Percentiles rank a stretch among this genome's conserved stretches.
Conservation (phyloP, 2,797 vertebrate genomes). For the Amphiprion clarkii region DNA sequence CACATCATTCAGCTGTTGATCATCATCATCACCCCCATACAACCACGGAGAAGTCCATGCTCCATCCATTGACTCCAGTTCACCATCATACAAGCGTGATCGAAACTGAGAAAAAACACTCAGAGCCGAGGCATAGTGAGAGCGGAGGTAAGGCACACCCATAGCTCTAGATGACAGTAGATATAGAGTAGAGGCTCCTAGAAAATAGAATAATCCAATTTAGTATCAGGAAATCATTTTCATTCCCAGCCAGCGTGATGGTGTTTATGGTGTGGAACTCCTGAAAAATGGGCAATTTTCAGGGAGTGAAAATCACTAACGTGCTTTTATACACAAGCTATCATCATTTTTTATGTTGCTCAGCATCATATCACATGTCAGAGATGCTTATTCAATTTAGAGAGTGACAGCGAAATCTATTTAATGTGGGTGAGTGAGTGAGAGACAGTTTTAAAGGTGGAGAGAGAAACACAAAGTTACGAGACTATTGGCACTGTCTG, state of each 20-base stretch:
- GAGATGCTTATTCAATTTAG: constrained; percentile 54
- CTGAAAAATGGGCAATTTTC: constrained; percentile 49
- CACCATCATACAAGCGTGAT: constrained; percentile 30
- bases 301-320: constrained; percentile 39
- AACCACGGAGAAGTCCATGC: constrained; percentile 32
- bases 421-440: constrained; percentile 49
- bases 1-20: constrained; percentile 40
- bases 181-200: constrained; percentile 29
- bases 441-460: constrained; percentile 15
- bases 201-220: constrained; percentile 53
- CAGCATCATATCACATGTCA: constrained; percentile 60
- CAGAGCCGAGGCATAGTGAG: constrained; percentile 42
- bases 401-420: constrained; percentile 50
- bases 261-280: constrained; percentile 36
- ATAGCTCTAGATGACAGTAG: constrained; percentile 49
- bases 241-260: constrained; percentile 28
- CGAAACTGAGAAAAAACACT: constrained; percentile 42
- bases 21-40: constrained; percentile 27
- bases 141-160: constrained; percentile 67
- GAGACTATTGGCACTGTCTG: constrained; percentile 8
- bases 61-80: constrained; percentile 18
- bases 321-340: constrained; percentile 41
- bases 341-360: constrained; percentile 45
- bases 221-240: constrained; percentile 48
- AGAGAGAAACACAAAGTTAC: constrained; percentile 13